Base-by-base conservation (phyloP, 1,140 invertebrate species). In the Camponotus pennsylvanicus region DNA sequence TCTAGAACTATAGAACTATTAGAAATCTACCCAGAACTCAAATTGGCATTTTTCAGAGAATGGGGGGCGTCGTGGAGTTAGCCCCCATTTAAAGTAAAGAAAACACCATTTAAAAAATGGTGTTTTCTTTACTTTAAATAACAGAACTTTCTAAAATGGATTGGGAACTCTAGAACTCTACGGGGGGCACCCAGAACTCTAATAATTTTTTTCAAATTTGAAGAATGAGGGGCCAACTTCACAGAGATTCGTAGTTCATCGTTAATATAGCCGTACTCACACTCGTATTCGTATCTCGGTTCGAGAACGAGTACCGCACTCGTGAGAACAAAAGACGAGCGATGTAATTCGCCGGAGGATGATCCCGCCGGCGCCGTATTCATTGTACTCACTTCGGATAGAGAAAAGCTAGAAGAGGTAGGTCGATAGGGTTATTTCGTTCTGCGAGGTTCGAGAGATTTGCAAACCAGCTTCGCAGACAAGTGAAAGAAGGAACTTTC, bases 291-390 rank as follows among this genome's bases (percentile, higher is more conserved):
- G 37, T 40, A 9, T 11, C 13, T 34, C 37, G 32, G 45, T 59
- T 75, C 55, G 61, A 61, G 52, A 40, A 57, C 32, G 67, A 45
- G 21, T 40, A 40, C 37, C 37, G 40, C 8, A 37, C 57, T 83
- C 40, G 69, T 75, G 79, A 75, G 79, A 83, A 83, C 79, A 83
- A 83, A 83, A 73, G 69, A 57, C 79, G 18, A 63, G 8, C 4
- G 40, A 4, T 37, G 40, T 83, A 75, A 83, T 83, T 83, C 57
- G 64, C 52, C 64, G 78, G 57, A 80, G 66, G 78, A 80, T 80
- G 49, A 70, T 80, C 37, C 49, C 64, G 66, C 49, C n/a, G 42
- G 15, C 49, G 64, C 9, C 18, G 42, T 80, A 45, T 57, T 70
- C 77, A 80, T 70, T 80, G 52, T 80, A 57, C 11, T 79, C 27